Evolutionary conservation across 2,888 invertebrate genomes (phyloP), one percentile per base, ranked within the genome.

Genomic region (Epinotia bilunana): DNA sequence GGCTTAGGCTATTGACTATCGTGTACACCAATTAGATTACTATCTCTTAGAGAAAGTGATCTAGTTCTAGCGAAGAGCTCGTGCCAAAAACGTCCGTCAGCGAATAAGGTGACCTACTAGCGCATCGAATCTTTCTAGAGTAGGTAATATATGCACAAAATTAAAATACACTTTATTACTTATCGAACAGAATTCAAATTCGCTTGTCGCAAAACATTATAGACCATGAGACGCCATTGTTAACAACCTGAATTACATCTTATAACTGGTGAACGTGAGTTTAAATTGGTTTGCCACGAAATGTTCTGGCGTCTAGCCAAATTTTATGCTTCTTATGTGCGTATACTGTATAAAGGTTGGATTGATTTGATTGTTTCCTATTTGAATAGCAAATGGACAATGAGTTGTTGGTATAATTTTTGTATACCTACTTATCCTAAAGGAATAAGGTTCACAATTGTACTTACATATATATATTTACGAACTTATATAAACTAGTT

Each of bases 71-170:
- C n/a, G 20, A 9, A 46, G 69, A 63, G 28, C 73, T 18, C 73
- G 74, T 53, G 74, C 76, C 71, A 72, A 77, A 77, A 72, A 63
- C 23, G 72, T 70, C 65, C 58, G 61, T 57, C 73, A 69, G 5
- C 55, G 57, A 69, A 76, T 73, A 62, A 16, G 67, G 68, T 55
- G 67, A 71, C 72, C 71, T 49, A 74, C 49, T 72, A 71, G 46
- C 33, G 28, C 33, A 16, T 13, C 58, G 60, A 55, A 43, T 60
- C 57, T 71, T 71, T 71, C 63, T 74, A 74, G 70, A 65, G 2
- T 28, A 28, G 23, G 23, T 28, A 23, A 39, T 18, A n/a, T 28
- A 57, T 13, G n/a, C 2, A 33, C 12, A 58, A 1, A 16, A n/a
- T 18, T 12, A 28, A 23, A 69, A 43, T 53, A 53, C 13, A 33